These are phyloP conservation scores for Notocelia uddmanniana DNA, from an alignment of 2,888 invertebrate species.

Conservation along the genomic window DNA sequence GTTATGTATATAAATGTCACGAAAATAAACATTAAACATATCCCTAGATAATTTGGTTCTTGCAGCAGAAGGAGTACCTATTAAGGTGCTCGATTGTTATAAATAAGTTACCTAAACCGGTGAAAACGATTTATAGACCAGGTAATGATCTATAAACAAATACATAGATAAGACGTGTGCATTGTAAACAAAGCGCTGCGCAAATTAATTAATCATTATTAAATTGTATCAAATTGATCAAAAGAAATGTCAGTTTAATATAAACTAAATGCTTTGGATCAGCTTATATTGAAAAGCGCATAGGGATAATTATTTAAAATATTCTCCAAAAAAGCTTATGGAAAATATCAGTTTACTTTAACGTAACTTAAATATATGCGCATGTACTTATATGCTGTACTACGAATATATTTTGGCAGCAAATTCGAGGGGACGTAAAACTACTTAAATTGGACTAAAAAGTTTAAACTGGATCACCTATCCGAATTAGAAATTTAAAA, in stretches of 20 bases:
- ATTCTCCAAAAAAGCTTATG: background rate
- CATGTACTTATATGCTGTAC: background rate
- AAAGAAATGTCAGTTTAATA: too few species aligned
- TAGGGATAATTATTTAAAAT: background rate
- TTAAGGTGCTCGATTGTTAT: background rate
- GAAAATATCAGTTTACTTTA: background rate
- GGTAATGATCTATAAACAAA: too few species aligned
- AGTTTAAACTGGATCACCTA: constrained; percentile 81
- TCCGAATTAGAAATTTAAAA: constrained; percentile 76
- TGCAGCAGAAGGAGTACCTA: background rate
- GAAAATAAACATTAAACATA: background rate
- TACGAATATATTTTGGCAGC: constrained; percentile 24
- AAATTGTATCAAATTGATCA: background rate
- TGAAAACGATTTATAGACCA: too few species aligned
- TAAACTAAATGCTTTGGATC: too few species aligned
- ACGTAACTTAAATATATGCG: background rate
- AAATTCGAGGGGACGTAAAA: constrained; percentile 54
- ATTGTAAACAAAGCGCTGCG: background rate
- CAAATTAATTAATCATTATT: background rate
- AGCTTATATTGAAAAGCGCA: too few species aligned
- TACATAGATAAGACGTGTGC: background rate
- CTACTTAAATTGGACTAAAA: constrained; percentile 73
- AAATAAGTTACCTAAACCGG: background rate
- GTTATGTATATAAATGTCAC: too few species aligned
- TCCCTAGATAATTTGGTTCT: background rate